phyloP scores from a whole-genome alignment of 2,888 invertebrate genomes.

The Tinea pellionella region DNA sequence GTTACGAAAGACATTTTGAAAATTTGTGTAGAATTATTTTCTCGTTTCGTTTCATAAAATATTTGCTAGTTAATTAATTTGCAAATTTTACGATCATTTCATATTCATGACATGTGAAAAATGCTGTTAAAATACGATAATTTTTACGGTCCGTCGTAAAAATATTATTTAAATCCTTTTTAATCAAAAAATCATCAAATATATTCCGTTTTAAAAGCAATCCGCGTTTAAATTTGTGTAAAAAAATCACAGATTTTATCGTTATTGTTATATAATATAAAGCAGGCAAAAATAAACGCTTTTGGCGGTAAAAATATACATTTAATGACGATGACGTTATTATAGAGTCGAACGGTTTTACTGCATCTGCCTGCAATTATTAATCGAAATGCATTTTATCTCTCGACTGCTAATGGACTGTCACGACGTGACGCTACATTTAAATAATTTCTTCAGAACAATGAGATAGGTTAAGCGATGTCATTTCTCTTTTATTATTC shows the following conservation, averaged over 20 bases:
- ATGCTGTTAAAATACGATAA: too few species aligned
- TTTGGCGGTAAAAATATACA: background rate
- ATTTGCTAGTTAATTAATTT: background rate
- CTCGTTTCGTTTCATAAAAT: background rate
- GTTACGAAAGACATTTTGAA: background rate
- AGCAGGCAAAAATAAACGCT: background rate
- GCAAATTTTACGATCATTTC: too few species aligned
- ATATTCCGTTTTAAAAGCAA: background rate
- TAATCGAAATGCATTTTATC: slow-evolving; percentile 42
- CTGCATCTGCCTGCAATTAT: slow-evolving; percentile 26
- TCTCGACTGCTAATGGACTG: slow-evolving; percentile 32
- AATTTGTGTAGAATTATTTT: background rate
- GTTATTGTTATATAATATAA: background rate
- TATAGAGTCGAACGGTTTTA: slow-evolving; percentile 20
- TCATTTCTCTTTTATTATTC: background rate
- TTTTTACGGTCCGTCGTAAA: background rate
- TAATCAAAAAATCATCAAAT: too few species aligned
- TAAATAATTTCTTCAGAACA: slow-evolving; percentile 20
- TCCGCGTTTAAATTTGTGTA: background rate
- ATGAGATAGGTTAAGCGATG: background rate
- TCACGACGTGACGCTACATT: slow-evolving; percentile 25
- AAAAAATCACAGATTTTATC: background rate
- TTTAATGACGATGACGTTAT: slow-evolving; percentile 1
- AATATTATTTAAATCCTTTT: background rate
- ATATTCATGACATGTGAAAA: too few species aligned